Conservation (phyloP, 2,888 invertebrate genomes). For the Synanthedon myopaeformis region DNA sequence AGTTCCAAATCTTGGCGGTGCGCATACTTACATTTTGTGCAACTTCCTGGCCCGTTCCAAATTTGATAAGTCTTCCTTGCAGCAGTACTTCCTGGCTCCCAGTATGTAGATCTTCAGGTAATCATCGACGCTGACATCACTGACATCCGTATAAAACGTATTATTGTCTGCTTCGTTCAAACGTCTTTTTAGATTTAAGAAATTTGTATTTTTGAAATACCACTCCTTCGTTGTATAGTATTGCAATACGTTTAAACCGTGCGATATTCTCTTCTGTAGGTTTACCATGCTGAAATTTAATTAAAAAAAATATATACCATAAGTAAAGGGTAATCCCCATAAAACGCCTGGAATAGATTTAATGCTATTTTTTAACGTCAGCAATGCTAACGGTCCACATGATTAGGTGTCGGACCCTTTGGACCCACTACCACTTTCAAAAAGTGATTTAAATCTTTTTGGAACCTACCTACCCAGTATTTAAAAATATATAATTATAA, state of each 20-base stretch:
- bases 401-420: too few relatives aligned
- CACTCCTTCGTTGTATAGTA: constrained; percentile 88
- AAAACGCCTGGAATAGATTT: too few relatives aligned
- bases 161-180: constrained; percentile 71
- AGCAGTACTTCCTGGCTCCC: constrained; percentile 84
- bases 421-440: too few relatives aligned
- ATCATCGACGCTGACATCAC: constrained; percentile 46
- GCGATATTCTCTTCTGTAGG: constrained; percentile 72
- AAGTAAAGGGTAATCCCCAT: not conserved
- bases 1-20: too few relatives aligned
- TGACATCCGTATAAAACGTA: constrained; percentile 71
- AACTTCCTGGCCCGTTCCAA: constrained; percentile 78
- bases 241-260: constrained; percentile 76
- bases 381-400: too few relatives aligned
- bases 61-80: constrained; percentile 84
- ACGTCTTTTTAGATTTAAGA: constrained; percentile 58
- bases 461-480: too few relatives aligned
- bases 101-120: constrained; percentile 73
- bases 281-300: constrained; percentile 70
- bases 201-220: constrained; percentile 78
- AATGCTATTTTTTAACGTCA: too few relatives aligned
- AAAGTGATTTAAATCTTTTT: too few relatives aligned
- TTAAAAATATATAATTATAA: not conserved
- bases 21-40: constrained; percentile 68
- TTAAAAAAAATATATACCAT: not conserved